Evolutionary conservation across 2,888 invertebrate species (phyloP), one percentile per base, ranked within the genome.

Genomic region (Nemotelus nigrinus): DNA sequence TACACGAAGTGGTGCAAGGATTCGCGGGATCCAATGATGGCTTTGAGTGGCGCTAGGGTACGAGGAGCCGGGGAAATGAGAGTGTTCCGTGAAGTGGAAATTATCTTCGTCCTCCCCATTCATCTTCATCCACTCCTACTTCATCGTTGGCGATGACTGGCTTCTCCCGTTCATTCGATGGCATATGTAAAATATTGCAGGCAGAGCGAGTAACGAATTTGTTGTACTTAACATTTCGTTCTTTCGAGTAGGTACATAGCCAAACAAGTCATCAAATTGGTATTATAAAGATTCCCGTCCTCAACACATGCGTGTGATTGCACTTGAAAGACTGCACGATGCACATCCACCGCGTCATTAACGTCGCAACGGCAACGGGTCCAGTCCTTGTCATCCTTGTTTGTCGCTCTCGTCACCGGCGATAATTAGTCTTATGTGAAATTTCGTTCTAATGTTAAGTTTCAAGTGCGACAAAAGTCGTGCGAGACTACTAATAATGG

Each of bases 321-420:
- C 63, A 63, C 74, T 74, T 74, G 60, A 74, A 74, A 74, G 63
- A 41, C 74, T 74, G 74, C 74, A 48, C 41, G 74, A 74, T 74
- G 74, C 74, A 74, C 74, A 74, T 60, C 60, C 72, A 60, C 41
- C 74, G 48, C 63, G 48, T 60, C 70, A 39, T 50, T 41, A 41
- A 10, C 65, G 45, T 44, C 53, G 53, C 10, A 6, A 53, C 10
- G 6, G 7, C 53, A 6, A 7, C 53, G 10, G 53, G 53, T 10
- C 10, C 1, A 63, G 63, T 63, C 43, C 41, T 70, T 70, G 5
- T 53, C 43, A 10, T 55, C 25, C 55, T 55, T 43, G 8, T 4
- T 2, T 25, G 25, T 25, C 25, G 25, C 25, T 25, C 25, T 25
- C 25, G 25, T 25, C 25, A 25, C 25, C 41, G 43, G 53, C 3